Evolutionary conservation across 2,113 vertebrate genomes (phyloP).

Genomic region (Indri indri): DNA sequence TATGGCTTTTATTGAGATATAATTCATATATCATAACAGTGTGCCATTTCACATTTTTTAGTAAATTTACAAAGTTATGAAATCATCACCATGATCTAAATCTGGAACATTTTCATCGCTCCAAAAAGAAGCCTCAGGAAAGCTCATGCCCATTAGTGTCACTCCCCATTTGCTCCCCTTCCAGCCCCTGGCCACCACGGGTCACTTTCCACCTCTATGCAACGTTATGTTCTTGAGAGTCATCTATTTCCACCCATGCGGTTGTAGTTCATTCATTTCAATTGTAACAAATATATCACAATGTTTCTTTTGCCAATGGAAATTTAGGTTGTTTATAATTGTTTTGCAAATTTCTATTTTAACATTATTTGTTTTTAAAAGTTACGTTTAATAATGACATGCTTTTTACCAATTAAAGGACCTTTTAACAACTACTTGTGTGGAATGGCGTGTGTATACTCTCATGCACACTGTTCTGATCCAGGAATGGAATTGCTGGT

Average conservation of each 20-base stretch:
- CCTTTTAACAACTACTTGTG: not conserved
- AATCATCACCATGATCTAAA: not conserved
- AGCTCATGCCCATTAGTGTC: fast-evolving
- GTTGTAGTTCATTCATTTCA: not conserved
- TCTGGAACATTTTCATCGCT: not conserved
- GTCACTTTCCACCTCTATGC: not conserved
- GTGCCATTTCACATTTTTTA: not conserved
- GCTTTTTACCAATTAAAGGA: not conserved
- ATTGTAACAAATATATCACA: not conserved
- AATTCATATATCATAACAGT: not conserved
- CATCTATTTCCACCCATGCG: fast-evolving
- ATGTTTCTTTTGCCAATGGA: not conserved
- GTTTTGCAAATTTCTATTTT: not conserved
- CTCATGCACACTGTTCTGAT: not conserved
- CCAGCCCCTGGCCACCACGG: fast-evolving
- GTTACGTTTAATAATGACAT: not conserved
- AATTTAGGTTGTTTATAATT: not conserved
- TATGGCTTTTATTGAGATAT: not conserved
- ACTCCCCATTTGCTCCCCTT: fast-evolving
- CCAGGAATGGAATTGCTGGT: not conserved
- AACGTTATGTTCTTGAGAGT: too few relatives aligned
- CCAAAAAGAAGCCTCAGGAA: not conserved
- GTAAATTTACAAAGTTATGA: not conserved
- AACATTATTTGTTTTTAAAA: not conserved
- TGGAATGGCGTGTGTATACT: too few relatives aligned